Evolutionary conservation across 2,888 invertebrate species (phyloP), one percentile per base, ranked within the genome.

Genomic region (Heliconius charithonia): DNA sequence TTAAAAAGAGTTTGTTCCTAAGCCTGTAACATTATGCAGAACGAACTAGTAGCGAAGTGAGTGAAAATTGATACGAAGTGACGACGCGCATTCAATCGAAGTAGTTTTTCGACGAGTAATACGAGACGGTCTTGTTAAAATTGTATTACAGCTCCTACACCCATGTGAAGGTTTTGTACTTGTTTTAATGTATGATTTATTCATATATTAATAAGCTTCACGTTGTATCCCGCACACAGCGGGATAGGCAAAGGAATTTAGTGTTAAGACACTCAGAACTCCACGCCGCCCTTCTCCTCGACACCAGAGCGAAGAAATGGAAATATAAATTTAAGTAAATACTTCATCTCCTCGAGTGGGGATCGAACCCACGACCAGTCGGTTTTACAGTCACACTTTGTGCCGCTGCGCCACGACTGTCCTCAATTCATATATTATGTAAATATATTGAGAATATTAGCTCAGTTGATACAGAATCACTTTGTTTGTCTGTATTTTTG

Each of bases 81-180:
- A 69, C 71, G 71, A 71, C 51, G 71, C 45, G 71, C 56, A 51
- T 71, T 45, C 45, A 71, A 22, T 56, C 71, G 51, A 22, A 71
- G 71, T 56, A 56, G 71, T 71, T 71, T 71, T 71, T 71, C 56
- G 71, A 22, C 71, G 71, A 71, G 71, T 71, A 56, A 71, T 51
- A 71, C 29, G n/a, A 51, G 29, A 71, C 51, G 71, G 19, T 56
- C 45, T 71, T 56, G 56, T 71, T 67, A 13, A 67, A 67, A 41
- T 67, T 67, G 37, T 69, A 69, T 67, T 41, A 25, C 25, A 41
- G 67, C 41, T 41, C 4, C 16, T 41, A 69, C 13, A n/a, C 37
- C 25, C 27, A 37, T 69, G 37, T 69, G 37, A 25, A 12, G n/a
- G 16, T 69, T 69, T 67, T 67, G 37, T 67, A 67, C 37, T 67